A percentile compares a stretch with the other conserved stretches of the same genome.
phyloP scores from a whole-genome alignment of 2,797 vertebrate species.

The Epinephelus coioides region DNA sequence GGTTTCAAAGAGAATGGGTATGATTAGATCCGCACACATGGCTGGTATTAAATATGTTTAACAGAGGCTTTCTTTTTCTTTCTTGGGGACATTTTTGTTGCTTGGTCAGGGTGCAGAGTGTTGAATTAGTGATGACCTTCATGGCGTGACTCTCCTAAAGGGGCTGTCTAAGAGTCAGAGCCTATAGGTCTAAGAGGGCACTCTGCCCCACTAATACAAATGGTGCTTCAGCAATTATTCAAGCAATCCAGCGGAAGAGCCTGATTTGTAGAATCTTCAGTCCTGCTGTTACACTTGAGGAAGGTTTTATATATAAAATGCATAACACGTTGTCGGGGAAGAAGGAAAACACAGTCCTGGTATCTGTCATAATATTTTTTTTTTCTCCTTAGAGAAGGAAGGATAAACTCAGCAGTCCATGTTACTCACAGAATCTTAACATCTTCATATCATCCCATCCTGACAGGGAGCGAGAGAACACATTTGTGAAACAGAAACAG shows the following conservation, averaged over 20 bases:
- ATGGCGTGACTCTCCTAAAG: constrained; percentile 65
- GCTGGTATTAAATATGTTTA: constrained; percentile 81
- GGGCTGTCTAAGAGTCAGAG: constrained; percentile 57
- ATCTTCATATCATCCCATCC: constrained; percentile 56
- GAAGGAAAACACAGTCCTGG: constrained; percentile 51
- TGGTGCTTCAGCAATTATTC: constrained; percentile 61
- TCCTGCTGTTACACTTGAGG: constrained; percentile 43
- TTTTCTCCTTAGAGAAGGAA: constrained; percentile 37
- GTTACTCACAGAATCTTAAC: constrained; percentile 62
- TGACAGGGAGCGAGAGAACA: constrained; percentile 45
- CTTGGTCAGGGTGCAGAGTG: constrained; percentile 78
- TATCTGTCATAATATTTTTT: constrained; percentile 59
- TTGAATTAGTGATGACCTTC: constrained; percentile 90
- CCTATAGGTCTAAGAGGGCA: constrained; percentile 47
- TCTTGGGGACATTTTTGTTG: constrained; percentile 56
- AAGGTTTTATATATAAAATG: constrained; percentile 58
- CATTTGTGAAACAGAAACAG: constrained; percentile 25
- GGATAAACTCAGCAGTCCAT: constrained; percentile 63
- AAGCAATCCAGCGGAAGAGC: constrained; percentile 43
- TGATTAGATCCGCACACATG: constrained; percentile 76
- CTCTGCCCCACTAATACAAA: constrained; percentile 53
- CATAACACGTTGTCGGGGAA: constrained; percentile 46
- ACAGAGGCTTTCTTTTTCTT: constrained; percentile 50
- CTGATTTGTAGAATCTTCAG: constrained; percentile 30
- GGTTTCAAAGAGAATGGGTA: constrained; percentile 89